phyloP scores from a whole-genome alignment of 2,888 invertebrate genomes.

The Mallateleia sp. region DNA sequence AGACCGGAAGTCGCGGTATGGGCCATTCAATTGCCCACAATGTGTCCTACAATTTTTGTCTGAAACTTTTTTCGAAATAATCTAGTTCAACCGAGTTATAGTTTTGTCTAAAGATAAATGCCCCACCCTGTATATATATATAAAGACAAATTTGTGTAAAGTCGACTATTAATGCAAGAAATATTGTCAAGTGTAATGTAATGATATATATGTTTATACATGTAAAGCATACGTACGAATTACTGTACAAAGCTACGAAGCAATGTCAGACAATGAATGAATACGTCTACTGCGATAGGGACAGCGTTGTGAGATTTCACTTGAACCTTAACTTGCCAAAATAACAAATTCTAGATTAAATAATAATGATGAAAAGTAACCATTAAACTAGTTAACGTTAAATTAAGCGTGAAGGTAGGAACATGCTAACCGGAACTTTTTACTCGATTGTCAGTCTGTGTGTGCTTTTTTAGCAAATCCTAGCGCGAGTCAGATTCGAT shows the following conservation, averaged over 20 bases:
- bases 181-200: conserved; percentile 87
- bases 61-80: too few relatives aligned
- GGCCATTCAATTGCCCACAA: too few relatives aligned
- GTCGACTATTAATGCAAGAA: conserved; percentile 83
- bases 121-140: too few relatives aligned
- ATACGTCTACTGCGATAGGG: conserved; percentile 81
- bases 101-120: too few relatives aligned
- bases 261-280: conserved; percentile 80
- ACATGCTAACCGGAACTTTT: conserved; percentile 78
- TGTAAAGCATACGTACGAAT: conserved; percentile 84
- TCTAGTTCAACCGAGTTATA: too few relatives aligned
- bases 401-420: conserved; percentile 82
- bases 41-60: too few relatives aligned
- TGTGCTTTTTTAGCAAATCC: conserved; percentile 41
- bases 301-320: conserved; percentile 85
- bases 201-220: conserved; percentile 84
- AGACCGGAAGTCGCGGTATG: too few relatives aligned
- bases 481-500: conserved; percentile 23
- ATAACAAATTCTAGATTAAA: conserved; percentile 87
- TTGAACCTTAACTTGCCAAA: conserved; percentile 88
- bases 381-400: conserved; percentile 79
- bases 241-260: conserved; percentile 81
- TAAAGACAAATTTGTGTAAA: too few relatives aligned
- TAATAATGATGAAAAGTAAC: conserved; percentile 78
- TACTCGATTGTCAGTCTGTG: conserved; percentile 80